Evolutionary conservation across 2,797 vertebrate genomes (phyloP).

Genomic region (Coilia nasus): DNA sequence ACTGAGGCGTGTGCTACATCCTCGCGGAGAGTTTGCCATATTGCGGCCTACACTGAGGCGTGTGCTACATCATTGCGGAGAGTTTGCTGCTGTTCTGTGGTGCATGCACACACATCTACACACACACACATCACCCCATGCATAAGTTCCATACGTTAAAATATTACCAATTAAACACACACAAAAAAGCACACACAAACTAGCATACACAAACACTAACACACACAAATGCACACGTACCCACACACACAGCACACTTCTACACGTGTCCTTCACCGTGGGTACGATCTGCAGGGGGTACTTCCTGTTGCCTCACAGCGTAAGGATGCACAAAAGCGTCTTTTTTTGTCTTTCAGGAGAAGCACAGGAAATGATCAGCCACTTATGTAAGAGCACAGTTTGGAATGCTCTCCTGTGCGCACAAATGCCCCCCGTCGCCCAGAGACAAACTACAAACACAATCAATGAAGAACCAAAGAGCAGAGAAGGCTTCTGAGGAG

Average conservation of each 20-base stretch:
- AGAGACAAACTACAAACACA: constrained; percentile 76
- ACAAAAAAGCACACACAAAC: background rate
- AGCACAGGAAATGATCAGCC: constrained; percentile 76
- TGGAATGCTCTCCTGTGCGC: constrained; percentile 61
- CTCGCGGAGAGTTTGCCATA: no score
- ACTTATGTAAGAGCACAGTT: constrained; percentile 80
- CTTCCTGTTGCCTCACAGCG: constrained; percentile 69
- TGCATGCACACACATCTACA: constrained; percentile 30
- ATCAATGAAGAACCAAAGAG: constrained; percentile 67
- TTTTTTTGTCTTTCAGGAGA: constrained; percentile 74
- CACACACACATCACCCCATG: background rate
- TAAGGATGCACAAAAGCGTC: constrained; percentile 65
- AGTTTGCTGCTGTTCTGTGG: no score
- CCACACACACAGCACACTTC: background rate
- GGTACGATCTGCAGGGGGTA: constrained; percentile 60
- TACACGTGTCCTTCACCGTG: background rate
- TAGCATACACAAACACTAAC: background rate
- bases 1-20: no score
- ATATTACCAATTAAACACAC: background rate
- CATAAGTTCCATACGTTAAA: no score
- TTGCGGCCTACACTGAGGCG: no score
- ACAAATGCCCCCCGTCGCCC: constrained; percentile 59
- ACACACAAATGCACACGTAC: background rate
- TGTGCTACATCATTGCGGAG: no score
- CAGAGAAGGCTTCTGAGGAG: constrained; percentile 58